Evolutionary conservation across 2,113 vertebrate species (phyloP), one percentile per base, ranked within the genome.

Genomic region (Burhinus bistriatus): DNA sequence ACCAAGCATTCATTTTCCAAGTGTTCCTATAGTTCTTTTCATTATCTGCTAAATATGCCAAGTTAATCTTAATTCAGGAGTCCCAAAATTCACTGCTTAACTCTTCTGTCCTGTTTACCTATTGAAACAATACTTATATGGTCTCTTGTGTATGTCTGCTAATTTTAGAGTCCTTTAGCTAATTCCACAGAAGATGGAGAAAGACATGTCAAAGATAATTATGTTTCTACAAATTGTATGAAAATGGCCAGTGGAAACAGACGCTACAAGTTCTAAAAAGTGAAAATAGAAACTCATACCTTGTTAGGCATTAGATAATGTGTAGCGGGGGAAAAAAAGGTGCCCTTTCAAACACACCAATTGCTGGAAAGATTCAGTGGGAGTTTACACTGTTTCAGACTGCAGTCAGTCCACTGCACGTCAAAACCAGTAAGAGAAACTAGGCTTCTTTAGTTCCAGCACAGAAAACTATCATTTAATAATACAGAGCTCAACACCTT

Each of bases 391-490:
- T 20, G 29, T 64, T 44, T 89, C 22, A 72, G 55, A 61, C 58
- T 65, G 34, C 4, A 17, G 13, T 21, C 18, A 72, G 40, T 72
- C 51, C 84, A 5, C 34, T 42, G 27, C 2, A 4, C 44, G 10
- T 47, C 64, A 89, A 83, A 89, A 73, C 3, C 36, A 62, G 22
- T 66, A 78, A 70, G 73, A 66, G 13, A 77, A 91, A 57, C 27
- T n/a, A 61, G 20, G 26, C 20, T 89, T 92, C 72, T 44, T 78
- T 44, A 49, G 18, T 71, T 93, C 32, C 64, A 45, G 15, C 21
- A 30, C 52, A 69, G 40, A 82, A 38, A 58, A 57, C 23, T 92
- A 5, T 52, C 29, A 71, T 94, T 89, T 87, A 91, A 64, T 90
- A 89, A 93, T 16, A 36, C 26, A 84, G 16, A 42, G 30, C 55